Evolutionary conservation across 2,113 vertebrate genomes (phyloP).

Genomic region (Ageneiosus marmoratus): DNA sequence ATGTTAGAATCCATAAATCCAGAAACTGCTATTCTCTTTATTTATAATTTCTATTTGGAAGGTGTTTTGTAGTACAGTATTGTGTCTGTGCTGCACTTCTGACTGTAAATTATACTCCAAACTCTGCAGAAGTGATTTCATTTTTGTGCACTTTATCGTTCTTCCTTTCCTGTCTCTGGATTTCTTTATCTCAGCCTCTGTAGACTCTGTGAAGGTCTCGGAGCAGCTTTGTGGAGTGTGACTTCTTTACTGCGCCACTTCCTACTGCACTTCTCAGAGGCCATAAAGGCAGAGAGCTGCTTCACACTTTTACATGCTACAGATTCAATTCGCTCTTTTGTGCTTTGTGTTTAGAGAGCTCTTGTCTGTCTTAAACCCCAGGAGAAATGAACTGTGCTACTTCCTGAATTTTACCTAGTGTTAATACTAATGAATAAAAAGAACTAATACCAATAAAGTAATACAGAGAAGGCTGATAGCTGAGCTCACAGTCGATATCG

Average conservation of each 20-base stretch:
- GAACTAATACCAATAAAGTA: background rate
- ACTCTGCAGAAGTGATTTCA: background rate
- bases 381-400: background rate
- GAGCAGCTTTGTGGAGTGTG: constrained; percentile 61
- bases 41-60: background rate
- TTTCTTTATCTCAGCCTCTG: background rate
- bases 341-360: constrained; percentile 57
- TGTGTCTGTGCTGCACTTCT: background rate
- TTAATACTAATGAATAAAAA: background rate
- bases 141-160: background rate
- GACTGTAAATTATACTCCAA: background rate
- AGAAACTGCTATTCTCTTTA: background rate
- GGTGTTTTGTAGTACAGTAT: background rate
- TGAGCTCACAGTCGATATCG: background rate
- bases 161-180: background rate
- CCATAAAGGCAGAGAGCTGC: constrained; percentile 73
- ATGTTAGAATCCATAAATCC: background rate
- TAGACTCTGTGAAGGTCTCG: background rate
- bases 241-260: constrained; percentile 74
- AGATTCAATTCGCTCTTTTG: constrained; percentile 64
- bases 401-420: background rate
- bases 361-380: constrained; percentile 30
- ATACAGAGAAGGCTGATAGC: background rate
- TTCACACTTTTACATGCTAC: constrained; percentile 71
- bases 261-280: constrained; percentile 68